Conservation (phyloP, 1,140 invertebrate genomes). For the Eurosta solidaginis region DNA sequence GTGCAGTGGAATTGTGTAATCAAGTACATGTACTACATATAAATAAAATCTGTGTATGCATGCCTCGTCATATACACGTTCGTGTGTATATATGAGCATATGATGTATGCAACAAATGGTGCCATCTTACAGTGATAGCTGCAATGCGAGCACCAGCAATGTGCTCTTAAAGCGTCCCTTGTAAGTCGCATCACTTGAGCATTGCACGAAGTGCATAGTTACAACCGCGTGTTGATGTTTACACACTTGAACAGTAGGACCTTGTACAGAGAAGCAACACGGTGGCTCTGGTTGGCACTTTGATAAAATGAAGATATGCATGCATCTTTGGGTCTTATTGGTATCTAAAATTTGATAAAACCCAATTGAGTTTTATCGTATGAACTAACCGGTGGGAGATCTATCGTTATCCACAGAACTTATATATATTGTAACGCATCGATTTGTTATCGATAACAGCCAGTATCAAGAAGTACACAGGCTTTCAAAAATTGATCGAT, state of each 20-base stretch:
- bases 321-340: too few species aligned
- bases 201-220: background rate
- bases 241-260: background rate
- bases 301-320: too few species aligned
- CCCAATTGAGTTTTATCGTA: too few species aligned
- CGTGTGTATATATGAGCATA: background rate
- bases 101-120: background rate
- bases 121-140: slow-evolving; percentile 6
- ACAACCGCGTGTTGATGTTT: background rate
- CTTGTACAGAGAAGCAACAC: too few species aligned
- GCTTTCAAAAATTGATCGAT: too few species aligned
- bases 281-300: too few species aligned
- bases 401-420: too few species aligned
- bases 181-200: background rate
- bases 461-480: too few species aligned
- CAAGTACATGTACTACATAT: background rate
- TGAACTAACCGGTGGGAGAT: too few species aligned
- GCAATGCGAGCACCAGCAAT: background rate
- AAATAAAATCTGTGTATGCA: background rate
- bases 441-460: too few species aligned
- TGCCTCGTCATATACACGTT: background rate
- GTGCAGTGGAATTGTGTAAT: background rate
- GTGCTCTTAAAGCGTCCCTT: background rate
- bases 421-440: too few species aligned
- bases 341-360: too few species aligned